Evolutionary conservation across 2,888 invertebrate genomes (phyloP).

Genomic region (Euphydryas editha): DNA sequence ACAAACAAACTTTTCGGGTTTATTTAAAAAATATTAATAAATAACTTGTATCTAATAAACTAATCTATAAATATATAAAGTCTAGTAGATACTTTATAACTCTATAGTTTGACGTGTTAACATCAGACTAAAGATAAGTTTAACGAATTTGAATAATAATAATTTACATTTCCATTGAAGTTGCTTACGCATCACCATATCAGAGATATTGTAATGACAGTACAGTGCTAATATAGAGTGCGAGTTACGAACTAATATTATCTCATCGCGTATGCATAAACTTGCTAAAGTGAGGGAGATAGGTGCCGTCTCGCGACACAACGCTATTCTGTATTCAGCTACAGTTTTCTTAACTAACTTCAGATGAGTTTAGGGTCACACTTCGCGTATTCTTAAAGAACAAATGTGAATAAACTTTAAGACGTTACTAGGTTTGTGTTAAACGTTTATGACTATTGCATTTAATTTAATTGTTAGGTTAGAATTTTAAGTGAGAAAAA

Average conservation of each 20-base stretch:
- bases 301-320: conserved; percentile 36
- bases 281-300: conserved; percentile 47
- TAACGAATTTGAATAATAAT: conserved; percentile 38
- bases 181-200: conserved; percentile 58
- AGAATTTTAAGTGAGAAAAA: too few relatives aligned
- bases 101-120: conserved; percentile 4
- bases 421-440: background rate
- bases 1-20: too few relatives aligned
- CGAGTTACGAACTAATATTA: conserved; percentile 66
- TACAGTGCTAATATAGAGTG: conserved; percentile 69
- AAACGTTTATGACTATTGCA: background rate
- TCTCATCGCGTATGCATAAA: conserved; percentile 74
- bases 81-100: background rate
- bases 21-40: too few relatives aligned
- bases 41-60: too few relatives aligned
- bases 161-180: conserved; percentile 47
- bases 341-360: conserved; percentile 45
- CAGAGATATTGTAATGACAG: conserved; percentile 68
- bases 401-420: conserved; percentile 9
- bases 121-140: conserved; percentile 33
- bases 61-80: too few relatives aligned
- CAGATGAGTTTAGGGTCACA: conserved; percentile 26
- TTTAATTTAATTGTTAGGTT: background rate
- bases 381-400: conserved; percentile 19
- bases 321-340: conserved; percentile 42